phyloP scores from a whole-genome alignment of 2,888 invertebrate genomes.

The Latrodectus elegans region DNA sequence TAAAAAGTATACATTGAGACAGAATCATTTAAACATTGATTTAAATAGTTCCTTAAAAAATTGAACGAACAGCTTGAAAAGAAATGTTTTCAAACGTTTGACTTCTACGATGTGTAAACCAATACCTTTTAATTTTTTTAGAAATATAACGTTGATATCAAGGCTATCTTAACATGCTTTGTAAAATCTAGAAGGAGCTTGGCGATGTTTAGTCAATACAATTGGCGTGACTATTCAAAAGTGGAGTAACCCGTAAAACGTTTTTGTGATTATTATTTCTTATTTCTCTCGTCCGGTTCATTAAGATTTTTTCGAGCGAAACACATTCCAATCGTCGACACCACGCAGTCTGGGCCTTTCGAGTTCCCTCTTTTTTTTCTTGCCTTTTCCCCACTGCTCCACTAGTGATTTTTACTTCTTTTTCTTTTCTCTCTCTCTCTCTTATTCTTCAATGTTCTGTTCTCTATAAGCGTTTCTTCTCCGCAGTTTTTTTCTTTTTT shows the following conservation, averaged over 20 bases:
- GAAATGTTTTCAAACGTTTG: no score
- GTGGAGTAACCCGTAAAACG: constrained; percentile 39
- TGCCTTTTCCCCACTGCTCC: background rate
- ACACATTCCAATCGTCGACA: constrained; percentile 67
- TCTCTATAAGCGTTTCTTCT: constrained; percentile 41
- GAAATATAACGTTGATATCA: no score
- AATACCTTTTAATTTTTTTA: no score
- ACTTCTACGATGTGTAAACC: no score
- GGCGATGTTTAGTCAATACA: constrained; percentile 19
- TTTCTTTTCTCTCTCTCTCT: constrained; percentile 19
- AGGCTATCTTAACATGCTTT: no score
- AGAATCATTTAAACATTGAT: no score
- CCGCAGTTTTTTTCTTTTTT: constrained; percentile 23
- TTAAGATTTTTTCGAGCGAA: constrained; percentile 51
- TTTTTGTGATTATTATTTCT: constrained; percentile 29
- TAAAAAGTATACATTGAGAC: no score
- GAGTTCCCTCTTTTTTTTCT: background rate
- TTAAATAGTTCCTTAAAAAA: no score
- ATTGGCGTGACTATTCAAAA: constrained; percentile 19
- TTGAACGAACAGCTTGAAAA: no score
- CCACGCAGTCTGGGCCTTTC: constrained; percentile 64
- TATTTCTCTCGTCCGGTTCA: constrained; percentile 55
- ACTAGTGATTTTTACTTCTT: constrained; percentile 10
- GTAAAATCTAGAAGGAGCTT: background rate
- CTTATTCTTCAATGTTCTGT: constrained; percentile 39